Evolutionary conservation across 2,888 invertebrate species (phyloP).

Genomic region (Protophormia terraenovae): DNA sequence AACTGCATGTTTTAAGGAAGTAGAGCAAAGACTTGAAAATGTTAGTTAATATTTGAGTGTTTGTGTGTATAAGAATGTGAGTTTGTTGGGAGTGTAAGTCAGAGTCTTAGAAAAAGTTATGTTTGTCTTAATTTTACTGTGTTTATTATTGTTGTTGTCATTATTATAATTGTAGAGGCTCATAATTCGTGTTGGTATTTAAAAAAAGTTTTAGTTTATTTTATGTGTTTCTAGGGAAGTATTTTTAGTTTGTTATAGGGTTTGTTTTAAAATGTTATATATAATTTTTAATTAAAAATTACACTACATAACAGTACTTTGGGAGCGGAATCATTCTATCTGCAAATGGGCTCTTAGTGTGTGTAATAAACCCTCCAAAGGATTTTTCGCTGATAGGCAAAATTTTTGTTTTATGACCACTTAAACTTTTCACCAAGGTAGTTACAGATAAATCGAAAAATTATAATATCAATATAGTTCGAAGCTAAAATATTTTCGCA

Average conservation of each 20-base stretch:
- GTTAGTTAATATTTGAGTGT: not conserved
- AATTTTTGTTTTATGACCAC: no score
- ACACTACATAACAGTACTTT: no score
- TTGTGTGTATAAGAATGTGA: not conserved
- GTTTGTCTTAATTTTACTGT: conserved; percentile 59
- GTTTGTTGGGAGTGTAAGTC: not conserved
- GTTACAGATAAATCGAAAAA: no score
- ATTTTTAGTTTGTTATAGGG: not conserved
- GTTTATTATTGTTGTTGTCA: conserved; percentile 49
- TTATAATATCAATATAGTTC: no score
- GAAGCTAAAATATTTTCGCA: no score
- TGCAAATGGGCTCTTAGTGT: no score
- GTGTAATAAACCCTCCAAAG: no score
- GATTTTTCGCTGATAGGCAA: no score
- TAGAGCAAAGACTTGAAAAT: not conserved
- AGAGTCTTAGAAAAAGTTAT: conserved; percentile 46
- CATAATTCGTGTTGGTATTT: conserved; percentile 64
- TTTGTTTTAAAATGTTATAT: not conserved
- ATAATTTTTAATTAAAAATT: no score
- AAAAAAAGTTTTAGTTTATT: conserved; percentile 18
- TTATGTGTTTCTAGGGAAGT: not conserved
- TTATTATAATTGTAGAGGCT: conserved; percentile 60
- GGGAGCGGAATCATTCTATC: no score
- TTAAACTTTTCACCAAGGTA: no score
- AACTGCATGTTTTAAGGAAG: conserved; percentile 13